Evolutionary conservation across 2,797 vertebrate species (phyloP).

Genomic region (Fratercula arctica): DNA sequence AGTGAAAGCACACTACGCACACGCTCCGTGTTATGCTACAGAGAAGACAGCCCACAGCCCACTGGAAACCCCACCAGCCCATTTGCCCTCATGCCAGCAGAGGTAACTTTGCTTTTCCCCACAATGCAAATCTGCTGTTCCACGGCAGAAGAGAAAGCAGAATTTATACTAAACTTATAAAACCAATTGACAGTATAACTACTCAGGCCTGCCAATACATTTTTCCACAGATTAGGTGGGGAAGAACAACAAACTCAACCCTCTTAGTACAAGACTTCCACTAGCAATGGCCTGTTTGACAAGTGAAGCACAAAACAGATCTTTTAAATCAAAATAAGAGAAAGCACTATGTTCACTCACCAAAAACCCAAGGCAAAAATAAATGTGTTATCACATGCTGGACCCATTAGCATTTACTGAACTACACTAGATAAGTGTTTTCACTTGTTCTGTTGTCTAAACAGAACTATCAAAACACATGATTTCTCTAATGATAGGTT

Average conservation of each 20-base stretch:
- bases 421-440: slow-evolving; percentile 9
- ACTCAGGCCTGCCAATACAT: neutral
- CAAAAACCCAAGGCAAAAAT: slow-evolving; percentile 28
- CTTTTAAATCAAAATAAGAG: neutral
- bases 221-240: neutral
- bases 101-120: neutral
- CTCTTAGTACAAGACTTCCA: neutral
- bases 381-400: slow-evolving; percentile 19
- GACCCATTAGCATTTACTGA: slow-evolving; percentile 8
- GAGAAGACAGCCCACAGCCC: neutral
- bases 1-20: neutral
- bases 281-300: neutral
- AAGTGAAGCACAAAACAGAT: neutral
- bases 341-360: neutral
- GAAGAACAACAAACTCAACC: neutral
- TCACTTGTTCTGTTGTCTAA: slow-evolving; percentile 39
- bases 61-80: neutral
- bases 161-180: neutral
- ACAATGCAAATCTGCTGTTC: neutral
- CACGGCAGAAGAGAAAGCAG: neutral
- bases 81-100: neutral
- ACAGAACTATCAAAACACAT: slow-evolving; percentile 33
- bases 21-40: neutral
- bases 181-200: neutral
- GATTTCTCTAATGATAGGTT: slow-evolving; percentile 37